Conservation (phyloP, 2,797 vertebrate genomes). For the Sphenopsis melanotis region DNA sequence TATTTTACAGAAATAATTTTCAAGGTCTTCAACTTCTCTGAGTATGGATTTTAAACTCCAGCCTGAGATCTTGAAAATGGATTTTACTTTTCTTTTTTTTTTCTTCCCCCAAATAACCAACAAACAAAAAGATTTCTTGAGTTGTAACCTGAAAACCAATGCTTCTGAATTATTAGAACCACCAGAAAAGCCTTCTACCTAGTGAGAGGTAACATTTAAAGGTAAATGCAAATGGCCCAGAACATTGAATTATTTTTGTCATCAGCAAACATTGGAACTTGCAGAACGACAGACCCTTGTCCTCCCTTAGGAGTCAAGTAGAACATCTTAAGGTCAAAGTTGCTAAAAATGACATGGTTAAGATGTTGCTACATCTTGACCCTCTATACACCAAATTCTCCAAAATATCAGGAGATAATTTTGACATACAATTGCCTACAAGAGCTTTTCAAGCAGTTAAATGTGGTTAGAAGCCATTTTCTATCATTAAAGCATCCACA, state of each 20-base stretch:
- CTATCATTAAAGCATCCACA: neutral
- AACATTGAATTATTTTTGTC: neutral
- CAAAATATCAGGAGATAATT: neutral
- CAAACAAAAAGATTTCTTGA: neutral
- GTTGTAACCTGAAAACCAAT: neutral
- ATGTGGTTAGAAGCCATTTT: neutral
- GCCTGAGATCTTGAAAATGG: neutral
- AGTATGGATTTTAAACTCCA: neutral
- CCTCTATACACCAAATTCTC: neutral
- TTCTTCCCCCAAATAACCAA: neutral
- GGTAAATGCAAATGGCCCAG: neutral
- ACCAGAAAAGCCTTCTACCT: neutral
- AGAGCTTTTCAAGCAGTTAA: slow-evolving; percentile 10
- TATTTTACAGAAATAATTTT: neutral
- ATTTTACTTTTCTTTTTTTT: neutral
- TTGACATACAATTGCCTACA: neutral
- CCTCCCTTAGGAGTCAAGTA: neutral
- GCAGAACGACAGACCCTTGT: neutral
- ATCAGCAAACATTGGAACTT: neutral
- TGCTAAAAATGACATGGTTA: neutral
- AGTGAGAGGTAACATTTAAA: neutral
- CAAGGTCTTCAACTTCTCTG: neutral
- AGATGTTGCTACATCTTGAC: slow-evolving; percentile 8
- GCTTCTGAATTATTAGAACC: neutral
- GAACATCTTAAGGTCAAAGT: neutral